Evolutionary conservation across 2,113 vertebrate species (phyloP), one percentile per base, ranked within the genome.

Genomic region (Myrmecobius fasciatus): DNA sequence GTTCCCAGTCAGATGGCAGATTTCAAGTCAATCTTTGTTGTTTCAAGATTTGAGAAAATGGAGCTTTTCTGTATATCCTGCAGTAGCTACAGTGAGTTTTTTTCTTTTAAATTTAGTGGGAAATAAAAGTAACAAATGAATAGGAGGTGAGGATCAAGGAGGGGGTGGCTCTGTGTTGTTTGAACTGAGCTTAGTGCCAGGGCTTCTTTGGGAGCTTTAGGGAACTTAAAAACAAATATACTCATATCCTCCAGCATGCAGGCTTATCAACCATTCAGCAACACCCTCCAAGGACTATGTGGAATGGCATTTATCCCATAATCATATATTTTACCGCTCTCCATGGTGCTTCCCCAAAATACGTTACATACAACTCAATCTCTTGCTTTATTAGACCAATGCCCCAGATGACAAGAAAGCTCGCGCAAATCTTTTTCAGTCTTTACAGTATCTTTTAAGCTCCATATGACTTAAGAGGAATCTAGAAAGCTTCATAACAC

Each of bases 321-420:
- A 92, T 90, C 43, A 93, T 52, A 91, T 92, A 90, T 46, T 48
- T 93, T 51, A 54, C 10, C 75, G 31, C 60, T 92, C 53, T 93
- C 95, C 89, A 90, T n/a, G 52, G 47, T 83, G 54, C n/a, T 75
- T 36, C 54, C 92, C 93, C n/a, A 26, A 83, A 93, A 89, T 56
- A 54, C 22, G 11, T 52, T 67, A 47, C 25, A 47, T 94, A 92
- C 31, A 91, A 47, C 43, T 93, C 89, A 52, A 28, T 95, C 52
- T 93, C 90, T 12, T 53, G 53, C 92, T 95, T 96, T 90, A 60
- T 93, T 93, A 94, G 90, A 88, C 53, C 53, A 22, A 93, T 92
- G n/a, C 31, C 93, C 53, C 8, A 90, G 54, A 88, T 53, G 90
- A 75, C 43, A 31, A 93, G 8, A 91, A 9, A 53, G 94, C 52